These are phyloP conservation scores for Himalopsyche anomala DNA, from an alignment of 2,888 invertebrate species.

Conservation along the genomic window DNA sequence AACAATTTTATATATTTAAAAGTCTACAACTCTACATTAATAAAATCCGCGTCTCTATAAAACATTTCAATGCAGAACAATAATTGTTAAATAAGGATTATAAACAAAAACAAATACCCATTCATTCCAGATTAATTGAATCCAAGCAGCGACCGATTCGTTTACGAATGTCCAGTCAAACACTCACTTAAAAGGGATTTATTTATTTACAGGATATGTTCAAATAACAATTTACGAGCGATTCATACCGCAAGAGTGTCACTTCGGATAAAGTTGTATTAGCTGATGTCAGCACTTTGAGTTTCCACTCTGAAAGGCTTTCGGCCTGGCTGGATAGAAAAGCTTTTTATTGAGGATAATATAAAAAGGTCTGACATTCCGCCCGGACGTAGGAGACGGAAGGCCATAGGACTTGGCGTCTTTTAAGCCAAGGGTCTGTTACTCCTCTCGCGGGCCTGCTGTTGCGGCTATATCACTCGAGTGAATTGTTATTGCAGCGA, in stretches of 20 bases:
- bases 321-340: slow-evolving; percentile 48
- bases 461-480: slow-evolving; percentile 33
- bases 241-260: slow-evolving; percentile 20
- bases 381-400: slow-evolving; percentile 16
- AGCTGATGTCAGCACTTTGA: slow-evolving; percentile 56
- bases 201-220: slow-evolving; percentile 50
- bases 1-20: too few species aligned
- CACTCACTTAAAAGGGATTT: slow-evolving; percentile 7
- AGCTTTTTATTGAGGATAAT: slow-evolving; percentile 54
- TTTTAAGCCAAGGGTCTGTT: slow-evolving; percentile 36
- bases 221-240: slow-evolving; percentile 46
- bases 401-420: slow-evolving; percentile 21
- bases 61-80: too few species aligned
- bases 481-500: slow-evolving; percentile 41
- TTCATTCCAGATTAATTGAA: not conserved
- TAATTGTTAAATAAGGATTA: too few species aligned
- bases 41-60: too few species aligned
- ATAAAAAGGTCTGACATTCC: slow-evolving; percentile 55
- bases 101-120: not conserved
- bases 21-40: too few species aligned
- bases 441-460: not conserved
- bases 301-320: slow-evolving; percentile 47
- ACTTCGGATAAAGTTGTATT: slow-evolving; percentile 54
- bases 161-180: not conserved
- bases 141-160: not conserved